phyloP scores from a whole-genome alignment of 2,113 vertebrate species.

The Poeciliopsis prolifica region DNA sequence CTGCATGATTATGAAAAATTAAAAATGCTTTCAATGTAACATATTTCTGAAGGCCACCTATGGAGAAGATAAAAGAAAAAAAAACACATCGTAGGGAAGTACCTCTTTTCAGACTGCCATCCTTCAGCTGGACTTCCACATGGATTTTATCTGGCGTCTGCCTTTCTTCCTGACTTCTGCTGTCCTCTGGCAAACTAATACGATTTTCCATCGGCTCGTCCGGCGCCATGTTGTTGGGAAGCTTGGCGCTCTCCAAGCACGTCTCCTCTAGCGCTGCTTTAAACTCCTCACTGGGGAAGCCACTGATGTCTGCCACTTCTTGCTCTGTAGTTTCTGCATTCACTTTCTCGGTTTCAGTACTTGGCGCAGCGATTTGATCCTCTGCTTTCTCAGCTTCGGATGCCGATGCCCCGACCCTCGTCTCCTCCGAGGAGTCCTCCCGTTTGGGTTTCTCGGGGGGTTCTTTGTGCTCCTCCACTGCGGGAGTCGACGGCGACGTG shows the following conservation, averaged over 20 bases:
- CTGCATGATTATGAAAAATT: neutral
- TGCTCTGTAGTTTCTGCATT: slow-evolving; percentile 19
- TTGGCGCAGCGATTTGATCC: neutral
- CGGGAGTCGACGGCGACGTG: neutral
- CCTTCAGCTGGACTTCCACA: slow-evolving; percentile 42
- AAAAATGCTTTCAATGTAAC: neutral
- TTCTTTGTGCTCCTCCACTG: slow-evolving; percentile 18
- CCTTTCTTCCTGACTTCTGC: slow-evolving; percentile 31
- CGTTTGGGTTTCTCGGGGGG: slow-evolving; percentile 10
- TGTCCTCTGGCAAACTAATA: slow-evolving; percentile 32
- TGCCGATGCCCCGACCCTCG: slow-evolving; percentile 2
- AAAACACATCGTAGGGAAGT: neutral
- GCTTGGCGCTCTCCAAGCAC: slow-evolving; percentile 30
- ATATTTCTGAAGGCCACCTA: too few relatives aligned
- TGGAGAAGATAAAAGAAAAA: neutral
- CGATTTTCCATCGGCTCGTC: slow-evolving; percentile 47
- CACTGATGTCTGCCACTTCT: slow-evolving; percentile 27
- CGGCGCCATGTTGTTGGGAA: neutral
- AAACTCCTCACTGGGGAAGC: slow-evolving; percentile 72
- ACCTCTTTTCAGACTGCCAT: slow-evolving; percentile 67
- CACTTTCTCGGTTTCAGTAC: slow-evolving; percentile 25
- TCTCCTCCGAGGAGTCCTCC: slow-evolving; percentile 15
- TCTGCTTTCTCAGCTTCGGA: slow-evolving; percentile 26
- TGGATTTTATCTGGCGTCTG: slow-evolving; percentile 29
- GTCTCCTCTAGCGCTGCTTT: slow-evolving; percentile 67